These are phyloP conservation scores for Samia ricini DNA, from an alignment of 1,140 invertebrate species.

Conservation along the genomic window DNA sequence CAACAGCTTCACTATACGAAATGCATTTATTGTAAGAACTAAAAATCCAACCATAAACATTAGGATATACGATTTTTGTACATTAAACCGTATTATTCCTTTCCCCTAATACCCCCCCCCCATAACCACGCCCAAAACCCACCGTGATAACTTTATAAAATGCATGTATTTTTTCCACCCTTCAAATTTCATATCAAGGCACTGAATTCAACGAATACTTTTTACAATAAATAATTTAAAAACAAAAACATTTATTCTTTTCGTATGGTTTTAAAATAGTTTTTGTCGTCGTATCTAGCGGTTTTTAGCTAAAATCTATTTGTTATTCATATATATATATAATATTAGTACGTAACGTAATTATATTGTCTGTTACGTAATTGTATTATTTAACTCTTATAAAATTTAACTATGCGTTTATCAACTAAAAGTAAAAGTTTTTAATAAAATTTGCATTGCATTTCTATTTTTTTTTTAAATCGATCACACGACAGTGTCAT, in stretches of 20 bases:
- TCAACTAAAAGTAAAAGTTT: not conserved
- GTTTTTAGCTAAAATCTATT: not conserved
- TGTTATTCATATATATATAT: not conserved
- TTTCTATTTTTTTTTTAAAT: not conserved
- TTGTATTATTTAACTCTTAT: not conserved
- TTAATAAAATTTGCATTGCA: not conserved
- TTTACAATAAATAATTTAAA: constrained; percentile 28
- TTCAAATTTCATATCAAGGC: constrained; percentile 35
- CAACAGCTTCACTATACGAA: constrained; percentile 13
- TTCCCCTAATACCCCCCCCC: no score
- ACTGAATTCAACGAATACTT: constrained; percentile 40
- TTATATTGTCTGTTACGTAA: not conserved
- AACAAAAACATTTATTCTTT: no score
- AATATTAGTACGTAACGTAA: not conserved
- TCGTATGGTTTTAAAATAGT: no score
- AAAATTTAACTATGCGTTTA: not conserved
- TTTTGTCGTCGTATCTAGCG: no score
- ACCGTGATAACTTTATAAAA: constrained; percentile 18
- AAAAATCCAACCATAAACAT: constrained; percentile 19
- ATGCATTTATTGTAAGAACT: constrained; percentile 29
- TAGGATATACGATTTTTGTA: constrained; percentile 18
- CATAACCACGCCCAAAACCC: no score
- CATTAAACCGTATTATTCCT: constrained; percentile 23
- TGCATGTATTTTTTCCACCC: constrained; percentile 33
- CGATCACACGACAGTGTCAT: constrained; percentile 4